These are phyloP conservation scores for Dipodomys stephensi DNA, from an alignment of 2,113 vertebrate species.

Conservation along the genomic window DNA sequence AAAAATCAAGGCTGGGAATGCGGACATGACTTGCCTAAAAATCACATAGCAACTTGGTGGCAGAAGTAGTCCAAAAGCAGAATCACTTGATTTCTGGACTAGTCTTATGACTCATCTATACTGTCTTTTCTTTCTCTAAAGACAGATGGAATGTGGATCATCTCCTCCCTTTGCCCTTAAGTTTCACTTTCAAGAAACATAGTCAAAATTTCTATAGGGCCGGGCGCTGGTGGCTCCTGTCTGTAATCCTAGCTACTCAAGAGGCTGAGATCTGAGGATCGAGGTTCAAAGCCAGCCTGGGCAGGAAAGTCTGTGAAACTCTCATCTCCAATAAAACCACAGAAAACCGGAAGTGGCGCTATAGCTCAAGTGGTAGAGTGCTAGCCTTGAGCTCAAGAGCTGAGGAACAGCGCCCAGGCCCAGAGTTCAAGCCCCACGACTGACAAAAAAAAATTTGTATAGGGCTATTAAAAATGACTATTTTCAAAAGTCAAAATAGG, in stretches of 20 bases:
- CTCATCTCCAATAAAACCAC: too few relatives aligned
- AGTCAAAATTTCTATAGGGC: conserved; percentile 38
- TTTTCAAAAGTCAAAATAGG: conserved; percentile 14
- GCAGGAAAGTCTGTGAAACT: too few relatives aligned
- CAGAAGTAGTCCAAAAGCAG: conserved; percentile 36
- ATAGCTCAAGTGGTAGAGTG: too few relatives aligned
- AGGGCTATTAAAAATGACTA: background rate
- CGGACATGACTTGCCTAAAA: conserved; percentile 53
- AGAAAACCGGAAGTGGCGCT: too few relatives aligned
- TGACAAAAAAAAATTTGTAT: background rate
- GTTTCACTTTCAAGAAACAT: conserved; percentile 48
- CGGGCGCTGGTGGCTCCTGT: too few relatives aligned
- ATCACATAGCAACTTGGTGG: conserved; percentile 9
- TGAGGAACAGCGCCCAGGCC: too few relatives aligned
- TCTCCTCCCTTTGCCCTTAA: conserved; percentile 35
- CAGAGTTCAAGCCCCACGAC: too few relatives aligned
- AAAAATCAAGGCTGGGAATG: conserved; percentile 37
- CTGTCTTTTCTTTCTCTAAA: conserved; percentile 27
- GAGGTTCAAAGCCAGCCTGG: too few relatives aligned
- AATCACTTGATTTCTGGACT: conserved; percentile 44
- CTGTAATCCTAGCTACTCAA: too few relatives aligned
- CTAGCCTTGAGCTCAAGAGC: too few relatives aligned
- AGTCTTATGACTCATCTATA: conserved; percentile 23
- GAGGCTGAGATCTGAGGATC: too few relatives aligned
- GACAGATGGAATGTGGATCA: conserved; percentile 49